Base-by-base conservation (phyloP, 1,140 invertebrate genomes). In the Anthonomus grandis region DNA sequence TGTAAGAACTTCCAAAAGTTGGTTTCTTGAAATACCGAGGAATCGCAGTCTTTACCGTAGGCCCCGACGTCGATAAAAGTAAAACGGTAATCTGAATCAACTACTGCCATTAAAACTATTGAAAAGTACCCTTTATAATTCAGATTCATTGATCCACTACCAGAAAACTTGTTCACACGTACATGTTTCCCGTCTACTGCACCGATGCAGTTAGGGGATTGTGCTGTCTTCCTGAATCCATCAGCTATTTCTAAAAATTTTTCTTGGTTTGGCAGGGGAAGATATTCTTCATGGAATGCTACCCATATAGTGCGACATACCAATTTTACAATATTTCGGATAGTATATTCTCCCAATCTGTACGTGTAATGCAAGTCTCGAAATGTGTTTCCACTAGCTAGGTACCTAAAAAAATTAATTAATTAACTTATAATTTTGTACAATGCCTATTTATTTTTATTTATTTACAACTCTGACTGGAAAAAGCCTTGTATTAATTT, bases 1-100 rank as follows among this genome's bases (percentile, higher is more conserved):
- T 41, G 24, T 25, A 48, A 42, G 17, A 57, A n/a, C n/a, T n/a
- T n/a, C n/a, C 55, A 44, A 44, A 44, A 44, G 9, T 12, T 10
- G 6, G 41, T 10, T 10, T 39, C 12, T 18, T 41, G 3, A 51
- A 75, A 76, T 38, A 73, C 61, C 22, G 60, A 36, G 31, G 63
- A 61, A 63, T 77, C 75, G 56, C 71, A 68, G 23, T 70, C 63
- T 54, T 70, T 72, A 19, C 75, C 72, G 64, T 72, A 73, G 27
- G 71, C 62, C n/a, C 75, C 74, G 48, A 77, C 65, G 62, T 75
- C 67, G 47, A 75, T 61, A 61, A 59, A 64, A 47, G 69, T 42
- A 66, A 74, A 76, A 21, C 63, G 62, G 53, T 71, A 74, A 58
- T 74, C 59, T 37, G 64, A 56, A 69, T 76, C 74, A 18, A 45